phyloP scores from a whole-genome alignment of 2,797 vertebrate species.

The Notamacropus eugenii region DNA sequence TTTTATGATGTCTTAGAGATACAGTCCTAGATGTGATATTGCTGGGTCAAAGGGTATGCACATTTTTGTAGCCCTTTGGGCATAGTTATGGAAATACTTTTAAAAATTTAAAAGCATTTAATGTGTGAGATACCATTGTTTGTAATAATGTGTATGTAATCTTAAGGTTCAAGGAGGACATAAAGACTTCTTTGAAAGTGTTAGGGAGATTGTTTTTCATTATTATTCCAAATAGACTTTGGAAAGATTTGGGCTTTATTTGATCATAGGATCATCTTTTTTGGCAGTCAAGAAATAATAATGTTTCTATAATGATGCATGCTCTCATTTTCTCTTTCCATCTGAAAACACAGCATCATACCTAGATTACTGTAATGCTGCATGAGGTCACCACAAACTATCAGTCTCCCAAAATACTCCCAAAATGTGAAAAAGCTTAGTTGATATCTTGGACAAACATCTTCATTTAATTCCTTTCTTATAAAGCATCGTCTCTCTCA shows the following conservation, averaged over 20 bases:
- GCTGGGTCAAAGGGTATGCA: no score
- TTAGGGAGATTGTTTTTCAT: not conserved
- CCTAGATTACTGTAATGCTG: not conserved
- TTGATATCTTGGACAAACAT: slow-evolving; percentile 6
- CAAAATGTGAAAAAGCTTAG: slow-evolving; percentile 8
- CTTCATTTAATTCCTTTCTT: slow-evolving; percentile 14
- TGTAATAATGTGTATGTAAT: not conserved
- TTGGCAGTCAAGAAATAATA: not conserved
- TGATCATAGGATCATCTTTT: not conserved
- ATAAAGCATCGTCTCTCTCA: not conserved
- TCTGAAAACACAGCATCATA: not conserved
- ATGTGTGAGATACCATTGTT: not conserved
- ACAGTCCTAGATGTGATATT: no score
- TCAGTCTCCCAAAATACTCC: not conserved
- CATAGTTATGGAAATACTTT: slow-evolving; percentile 4
- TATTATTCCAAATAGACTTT: not conserved
- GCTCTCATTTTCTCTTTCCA: not conserved
- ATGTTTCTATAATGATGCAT: not conserved
- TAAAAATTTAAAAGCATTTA: slow-evolving; percentile 1
- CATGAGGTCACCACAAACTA: not conserved
- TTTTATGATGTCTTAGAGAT: no score
- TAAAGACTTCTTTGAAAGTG: not conserved
- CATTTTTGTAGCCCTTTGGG: no score
- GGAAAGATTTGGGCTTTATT: not conserved
- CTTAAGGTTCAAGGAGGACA: not conserved